Conservation (phyloP, 2,888 invertebrate genomes). For the Aspidiotus rigidus region DNA sequence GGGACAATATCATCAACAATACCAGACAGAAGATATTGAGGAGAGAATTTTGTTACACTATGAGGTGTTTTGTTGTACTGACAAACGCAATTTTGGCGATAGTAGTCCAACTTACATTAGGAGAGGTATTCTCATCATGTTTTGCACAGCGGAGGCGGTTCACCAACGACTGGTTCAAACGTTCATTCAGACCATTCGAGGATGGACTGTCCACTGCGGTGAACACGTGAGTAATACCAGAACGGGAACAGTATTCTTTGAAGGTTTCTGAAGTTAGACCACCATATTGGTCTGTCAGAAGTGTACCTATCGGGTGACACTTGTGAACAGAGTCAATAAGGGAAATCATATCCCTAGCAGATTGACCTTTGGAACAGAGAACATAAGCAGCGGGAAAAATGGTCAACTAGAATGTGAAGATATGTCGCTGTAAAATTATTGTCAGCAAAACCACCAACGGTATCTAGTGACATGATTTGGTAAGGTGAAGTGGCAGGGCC, state of each 20-base stretch:
- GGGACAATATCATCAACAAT: background rate
- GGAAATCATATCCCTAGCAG: background rate
- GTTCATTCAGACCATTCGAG: slow-evolving; percentile 13
- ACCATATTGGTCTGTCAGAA: background rate
- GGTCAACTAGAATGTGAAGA: background rate
- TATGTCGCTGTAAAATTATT: background rate
- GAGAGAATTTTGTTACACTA: slow-evolving; percentile 3
- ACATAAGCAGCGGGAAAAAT: slow-evolving; percentile 10
- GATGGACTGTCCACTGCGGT: slow-evolving; percentile 11
- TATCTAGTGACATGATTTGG: slow-evolving; percentile 7
- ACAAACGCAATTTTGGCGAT: slow-evolving; percentile 5
- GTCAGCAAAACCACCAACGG: background rate
- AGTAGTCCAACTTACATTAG: slow-evolving; percentile 5
- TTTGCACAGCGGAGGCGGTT: background rate
- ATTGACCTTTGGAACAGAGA: background rate
- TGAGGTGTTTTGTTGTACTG: slow-evolving; percentile 14
- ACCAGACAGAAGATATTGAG: slow-evolving; percentile 4
- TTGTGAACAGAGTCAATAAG: slow-evolving; percentile 7
- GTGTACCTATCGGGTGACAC: slow-evolving; percentile 6
- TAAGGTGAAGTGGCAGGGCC: background rate
- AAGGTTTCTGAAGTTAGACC: slow-evolving; percentile 11
- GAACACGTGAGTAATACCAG: slow-evolving; percentile 9
- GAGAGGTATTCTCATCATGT: background rate
- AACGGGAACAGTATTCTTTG: background rate
- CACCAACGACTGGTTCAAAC: slow-evolving; percentile 4